Evolutionary conservation across 2,888 invertebrate genomes (phyloP), one percentile per base, ranked within the genome.

Genomic region (Drosophila demipolita): DNA sequence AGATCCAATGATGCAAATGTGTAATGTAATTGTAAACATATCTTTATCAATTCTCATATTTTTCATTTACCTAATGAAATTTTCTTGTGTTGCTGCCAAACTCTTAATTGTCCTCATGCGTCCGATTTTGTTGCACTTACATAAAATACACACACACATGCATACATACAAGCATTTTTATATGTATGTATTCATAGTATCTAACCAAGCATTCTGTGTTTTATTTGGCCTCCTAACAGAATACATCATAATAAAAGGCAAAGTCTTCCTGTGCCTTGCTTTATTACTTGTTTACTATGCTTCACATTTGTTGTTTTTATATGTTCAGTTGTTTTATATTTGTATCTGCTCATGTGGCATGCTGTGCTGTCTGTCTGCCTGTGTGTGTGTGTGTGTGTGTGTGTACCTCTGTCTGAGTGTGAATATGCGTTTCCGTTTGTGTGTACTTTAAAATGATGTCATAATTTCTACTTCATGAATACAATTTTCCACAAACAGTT

Each of bases 241-340:
- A 73, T 63, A 73, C 66, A 71, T 66, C 66, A 70, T 61, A 53
- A 49, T 42, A 42, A 48, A 54, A 35, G 40, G 60, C 57, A 58
- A 38, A 60, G 40, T 58, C 59, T 35, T 59, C 42, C 52, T 53
- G 36, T 60, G 58, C 57, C 57, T 64, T 70, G 70, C 73, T 78
- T 76, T 81, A 73, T 74, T 66, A 75, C 73, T 78, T 74, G 80
- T 77, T 73, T 78, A 78, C 78, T 64, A 45, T 70, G 54, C 64
- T 70, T 32, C 15, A 9, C 6, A 6, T 50, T 42, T 48, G 17
- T 52, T 29, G 29, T 59, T 52, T 64, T 45, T 72, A 40, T 49
- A 48, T 49, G 26, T 55, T 66, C 20, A 17, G 26, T 12, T 35
- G 15, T 45, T 45, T 38, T 50, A 17, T 40, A 58, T 61, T 33